Evolutionary conservation across 2,888 invertebrate species (phyloP).

Genomic region (Mystacides longicornis): DNA sequence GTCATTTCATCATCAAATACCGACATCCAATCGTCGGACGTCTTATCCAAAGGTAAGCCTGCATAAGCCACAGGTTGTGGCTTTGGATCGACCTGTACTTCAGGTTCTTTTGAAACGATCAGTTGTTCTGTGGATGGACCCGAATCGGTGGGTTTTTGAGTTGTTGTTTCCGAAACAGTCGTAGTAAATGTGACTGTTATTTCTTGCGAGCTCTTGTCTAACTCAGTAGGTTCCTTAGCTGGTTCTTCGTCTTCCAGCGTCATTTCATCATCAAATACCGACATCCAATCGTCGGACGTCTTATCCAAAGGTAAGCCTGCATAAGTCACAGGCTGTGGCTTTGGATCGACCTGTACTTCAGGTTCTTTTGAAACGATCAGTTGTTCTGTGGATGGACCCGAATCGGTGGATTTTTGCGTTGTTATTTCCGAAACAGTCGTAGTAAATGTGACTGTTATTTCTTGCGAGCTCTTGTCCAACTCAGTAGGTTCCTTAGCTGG

Average conservation of each 20-base stretch:
- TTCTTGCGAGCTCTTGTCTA: too few relatives aligned
- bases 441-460: neutral
- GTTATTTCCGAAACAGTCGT: too few relatives aligned
- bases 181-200: neutral
- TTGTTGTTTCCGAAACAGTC: neutral
- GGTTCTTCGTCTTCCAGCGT: conserved; percentile 25
- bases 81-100: too few relatives aligned
- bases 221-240: too few relatives aligned
- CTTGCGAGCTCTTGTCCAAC: neutral
- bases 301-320: conserved; percentile 23
- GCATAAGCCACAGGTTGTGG: conserved; percentile 23
- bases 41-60: conserved; percentile 22
- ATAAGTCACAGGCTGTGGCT: too few relatives aligned
- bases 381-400: too few relatives aligned
- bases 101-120: neutral
- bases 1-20: conserved; percentile 30
- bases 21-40: conserved; percentile 25
- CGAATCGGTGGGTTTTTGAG: neutral
- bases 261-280: conserved; percentile 25
- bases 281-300: conserved; percentile 25
- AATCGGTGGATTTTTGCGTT: too few relatives aligned
- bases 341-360: too few relatives aligned
- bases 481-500: neutral
- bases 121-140: neutral
- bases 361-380: too few relatives aligned